Evolutionary conservation across 2,113 vertebrate genomes (phyloP).

Genomic region (Syrmaticus mikado): DNA sequence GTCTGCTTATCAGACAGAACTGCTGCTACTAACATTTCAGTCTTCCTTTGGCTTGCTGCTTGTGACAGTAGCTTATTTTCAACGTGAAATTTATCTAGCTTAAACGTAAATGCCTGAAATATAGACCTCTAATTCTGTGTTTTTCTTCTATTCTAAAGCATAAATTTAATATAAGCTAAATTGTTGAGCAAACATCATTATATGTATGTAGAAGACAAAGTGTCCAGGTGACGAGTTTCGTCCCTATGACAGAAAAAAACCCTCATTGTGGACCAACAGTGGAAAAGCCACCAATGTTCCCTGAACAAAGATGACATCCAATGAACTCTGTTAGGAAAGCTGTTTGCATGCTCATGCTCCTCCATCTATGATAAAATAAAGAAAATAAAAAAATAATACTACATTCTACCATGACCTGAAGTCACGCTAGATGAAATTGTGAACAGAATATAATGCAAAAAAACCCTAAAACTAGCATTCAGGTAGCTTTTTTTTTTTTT

Average conservation of each 20-base stretch:
- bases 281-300: neutral
- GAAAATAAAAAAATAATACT: neutral
- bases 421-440: rapidly evolving
- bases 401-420: neutral
- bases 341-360: neutral
- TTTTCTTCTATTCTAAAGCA: neutral
- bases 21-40: neutral
- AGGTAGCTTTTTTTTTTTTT: neutral
- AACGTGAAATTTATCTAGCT: neutral
- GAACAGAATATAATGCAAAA: neutral
- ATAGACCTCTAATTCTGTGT: neutral
- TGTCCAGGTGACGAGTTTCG: rapidly evolving
- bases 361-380: neutral
- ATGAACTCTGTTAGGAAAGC: neutral
- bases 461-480: neutral
- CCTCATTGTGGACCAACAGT: neutral
- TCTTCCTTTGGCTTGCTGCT: neutral
- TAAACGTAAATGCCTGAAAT: neutral
- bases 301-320: neutral
- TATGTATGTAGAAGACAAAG: neutral
- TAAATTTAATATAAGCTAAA: neutral
- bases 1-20: neutral
- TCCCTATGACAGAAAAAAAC: neutral
- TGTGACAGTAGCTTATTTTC: neutral
- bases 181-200: neutral